These are phyloP conservation scores for Semnornis frantzii DNA, from an alignment of 2,113 vertebrate genomes.

Conservation along the genomic window DNA sequence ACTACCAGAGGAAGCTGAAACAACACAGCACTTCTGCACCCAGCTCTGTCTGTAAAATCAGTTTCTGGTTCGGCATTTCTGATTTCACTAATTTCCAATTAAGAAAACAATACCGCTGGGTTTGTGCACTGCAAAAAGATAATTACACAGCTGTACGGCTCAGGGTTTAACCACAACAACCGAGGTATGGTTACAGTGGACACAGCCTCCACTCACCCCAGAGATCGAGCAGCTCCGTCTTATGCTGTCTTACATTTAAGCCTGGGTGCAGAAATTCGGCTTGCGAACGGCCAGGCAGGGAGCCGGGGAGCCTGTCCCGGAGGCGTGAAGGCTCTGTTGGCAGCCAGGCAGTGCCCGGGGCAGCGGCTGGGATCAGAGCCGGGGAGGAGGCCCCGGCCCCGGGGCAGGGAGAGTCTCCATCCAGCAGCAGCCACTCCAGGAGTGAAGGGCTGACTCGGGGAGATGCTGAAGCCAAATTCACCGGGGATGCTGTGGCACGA, in stretches of 20 bases:
- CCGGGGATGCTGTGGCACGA: not conserved
- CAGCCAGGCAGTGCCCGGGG: not conserved
- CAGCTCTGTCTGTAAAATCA: not conserved
- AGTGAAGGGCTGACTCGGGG: not conserved
- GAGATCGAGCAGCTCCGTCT: no score
- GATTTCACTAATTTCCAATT: not conserved
- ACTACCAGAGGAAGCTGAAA: not conserved
- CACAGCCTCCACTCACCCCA: not conserved
- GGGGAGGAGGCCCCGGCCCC: not conserved
- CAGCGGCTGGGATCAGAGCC: not conserved
- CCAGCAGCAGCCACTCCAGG: not conserved
- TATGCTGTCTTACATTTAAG: rapidly evolving
- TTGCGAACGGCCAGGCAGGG: not conserved
- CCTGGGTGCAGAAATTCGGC: not conserved
- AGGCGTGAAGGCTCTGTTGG: not conserved
- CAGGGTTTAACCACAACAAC: rapidly evolving
- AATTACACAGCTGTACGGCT: not conserved
- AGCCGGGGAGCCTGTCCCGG: not conserved
- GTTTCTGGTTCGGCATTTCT: not conserved
- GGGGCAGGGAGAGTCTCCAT: not conserved
- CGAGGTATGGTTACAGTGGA: rapidly evolving
- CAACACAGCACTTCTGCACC: not conserved
- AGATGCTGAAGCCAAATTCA: not conserved
- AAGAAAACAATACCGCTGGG: not conserved
- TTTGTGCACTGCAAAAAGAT: not conserved